Conservation (phyloP, 37 sponge, comb jelly and placozoan genomes). For the Aplysina aerophoba region DNA sequence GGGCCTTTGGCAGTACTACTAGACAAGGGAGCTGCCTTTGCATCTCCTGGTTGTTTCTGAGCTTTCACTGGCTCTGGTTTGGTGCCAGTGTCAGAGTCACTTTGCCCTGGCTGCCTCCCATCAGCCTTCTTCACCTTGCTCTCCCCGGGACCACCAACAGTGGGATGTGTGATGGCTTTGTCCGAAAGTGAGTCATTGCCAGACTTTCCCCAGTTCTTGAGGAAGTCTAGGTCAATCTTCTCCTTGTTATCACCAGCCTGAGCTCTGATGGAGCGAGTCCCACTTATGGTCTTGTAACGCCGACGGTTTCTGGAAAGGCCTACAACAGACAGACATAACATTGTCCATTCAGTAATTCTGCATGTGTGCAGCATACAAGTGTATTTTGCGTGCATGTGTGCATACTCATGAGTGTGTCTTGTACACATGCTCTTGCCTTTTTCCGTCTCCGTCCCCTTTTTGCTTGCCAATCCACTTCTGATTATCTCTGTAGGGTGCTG, state of each 20-base stretch:
- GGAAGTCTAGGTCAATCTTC: constrained; percentile 13
- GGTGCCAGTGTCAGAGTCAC: background rate
- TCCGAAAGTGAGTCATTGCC: background rate
- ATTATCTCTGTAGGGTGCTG: constrained; percentile 23
- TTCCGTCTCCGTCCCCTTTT: background rate
- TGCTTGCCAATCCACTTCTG: constrained; percentile 27
- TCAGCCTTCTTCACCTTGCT: background rate
- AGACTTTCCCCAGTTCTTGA: constrained; percentile 9
- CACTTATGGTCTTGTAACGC: constrained; percentile 22
- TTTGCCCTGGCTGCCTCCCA: background rate
- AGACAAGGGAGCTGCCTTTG: background rate
- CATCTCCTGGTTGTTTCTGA: background rate
- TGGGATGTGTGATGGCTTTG: background rate
- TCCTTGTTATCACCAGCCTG: background rate
- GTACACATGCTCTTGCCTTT: background rate
- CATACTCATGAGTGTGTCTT: too few relatives aligned
- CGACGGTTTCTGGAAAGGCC: too few relatives aligned
- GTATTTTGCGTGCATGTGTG: too few relatives aligned
- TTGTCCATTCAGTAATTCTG: too few relatives aligned
- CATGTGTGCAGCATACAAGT: too few relatives aligned
- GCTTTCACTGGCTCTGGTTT: background rate
- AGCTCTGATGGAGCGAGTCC: background rate
- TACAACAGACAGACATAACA: too few relatives aligned
- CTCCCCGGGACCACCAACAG: too few relatives aligned
- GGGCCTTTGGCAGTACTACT: too few relatives aligned